phyloP scores from a whole-genome alignment of 2,888 invertebrate genomes.

The Piscicola geometra region DNA sequence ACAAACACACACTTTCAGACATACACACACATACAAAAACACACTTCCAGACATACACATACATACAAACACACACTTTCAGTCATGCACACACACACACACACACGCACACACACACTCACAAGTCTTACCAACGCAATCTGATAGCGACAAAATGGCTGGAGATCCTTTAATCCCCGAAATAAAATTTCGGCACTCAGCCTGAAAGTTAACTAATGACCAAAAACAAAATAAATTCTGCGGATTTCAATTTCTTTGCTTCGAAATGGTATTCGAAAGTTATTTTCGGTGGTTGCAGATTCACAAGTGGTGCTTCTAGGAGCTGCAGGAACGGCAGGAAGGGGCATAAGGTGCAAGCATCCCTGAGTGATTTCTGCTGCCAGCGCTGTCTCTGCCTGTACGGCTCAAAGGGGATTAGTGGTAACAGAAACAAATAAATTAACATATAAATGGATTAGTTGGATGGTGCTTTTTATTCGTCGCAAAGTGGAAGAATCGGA shows the following conservation, averaged over 20 bases:
- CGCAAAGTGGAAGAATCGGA: not conserved
- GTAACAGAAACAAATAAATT: slow-evolving; percentile 36
- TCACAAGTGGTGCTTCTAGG: not conserved
- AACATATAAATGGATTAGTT: slow-evolving; percentile 35
- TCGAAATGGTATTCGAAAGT: not conserved
- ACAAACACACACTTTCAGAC: not conserved
- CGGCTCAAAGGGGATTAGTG: slow-evolving; percentile 29
- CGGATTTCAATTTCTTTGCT: slow-evolving; percentile 17
- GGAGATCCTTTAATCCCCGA: slow-evolving; percentile 33
- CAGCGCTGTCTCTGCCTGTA: too few relatives aligned
- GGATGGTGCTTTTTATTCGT: slow-evolving; percentile 14
- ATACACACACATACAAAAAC: too few relatives aligned
- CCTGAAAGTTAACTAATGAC: slow-evolving; percentile 33
- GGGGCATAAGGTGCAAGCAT: slow-evolving; percentile 16
- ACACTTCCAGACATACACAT: too few relatives aligned
- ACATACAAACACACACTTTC: too few relatives aligned
- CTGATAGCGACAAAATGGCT: slow-evolving; percentile 32
- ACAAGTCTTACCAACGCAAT: slow-evolving; percentile 4
- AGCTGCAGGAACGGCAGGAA: slow-evolving; percentile 15
- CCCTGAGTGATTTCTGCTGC: slow-evolving; percentile 27
- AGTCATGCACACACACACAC: too few relatives aligned
- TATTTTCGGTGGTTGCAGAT: slow-evolving; percentile 5
- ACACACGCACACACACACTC: too few relatives aligned
- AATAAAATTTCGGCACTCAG: slow-evolving; percentile 29
- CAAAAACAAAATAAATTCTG: slow-evolving; percentile 24